Percentiles rank a stretch among this genome's conserved stretches.
Evolutionary conservation across 2,113 vertebrate genomes (phyloP).

Genomic region (Pitta sordida): DNA sequence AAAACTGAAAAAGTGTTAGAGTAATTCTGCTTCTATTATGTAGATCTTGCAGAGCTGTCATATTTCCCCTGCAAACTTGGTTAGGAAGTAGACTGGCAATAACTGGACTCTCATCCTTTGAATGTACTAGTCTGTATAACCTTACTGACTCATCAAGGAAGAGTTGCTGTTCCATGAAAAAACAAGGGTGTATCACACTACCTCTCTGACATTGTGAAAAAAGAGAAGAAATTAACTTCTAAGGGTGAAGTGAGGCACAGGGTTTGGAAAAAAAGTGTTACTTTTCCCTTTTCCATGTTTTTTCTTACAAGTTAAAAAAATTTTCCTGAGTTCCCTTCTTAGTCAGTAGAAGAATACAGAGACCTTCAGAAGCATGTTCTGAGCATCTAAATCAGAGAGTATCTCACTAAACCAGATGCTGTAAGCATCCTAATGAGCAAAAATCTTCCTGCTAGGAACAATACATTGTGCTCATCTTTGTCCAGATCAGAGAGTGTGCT

Average conservation of each 20-base stretch:
- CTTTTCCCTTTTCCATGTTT: neutral
- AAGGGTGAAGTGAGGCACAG: neutral
- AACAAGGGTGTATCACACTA: neutral
- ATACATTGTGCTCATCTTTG: neutral
- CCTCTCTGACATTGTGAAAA: neutral
- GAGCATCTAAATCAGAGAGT: neutral
- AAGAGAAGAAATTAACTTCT: neutral
- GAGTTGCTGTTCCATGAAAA: neutral
- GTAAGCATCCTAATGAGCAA: neutral
- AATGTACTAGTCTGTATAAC: neutral
- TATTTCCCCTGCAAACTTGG: neutral
- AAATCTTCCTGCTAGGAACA: neutral
- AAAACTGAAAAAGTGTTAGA: neutral
- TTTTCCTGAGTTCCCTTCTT: neutral
- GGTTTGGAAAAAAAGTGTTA: neutral
- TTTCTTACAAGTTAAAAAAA: neutral
- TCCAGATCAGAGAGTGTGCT: neutral
- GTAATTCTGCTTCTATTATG: neutral
- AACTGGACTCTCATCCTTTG: neutral
- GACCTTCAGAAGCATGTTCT: neutral
- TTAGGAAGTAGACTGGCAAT: neutral
- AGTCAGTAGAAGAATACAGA: neutral
- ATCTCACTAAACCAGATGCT: neutral
- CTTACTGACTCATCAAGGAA: neutral
- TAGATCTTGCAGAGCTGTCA: neutral